Base-by-base conservation (phyloP, 23 tunicate species). In the Halocynthia roretzi region DNA sequence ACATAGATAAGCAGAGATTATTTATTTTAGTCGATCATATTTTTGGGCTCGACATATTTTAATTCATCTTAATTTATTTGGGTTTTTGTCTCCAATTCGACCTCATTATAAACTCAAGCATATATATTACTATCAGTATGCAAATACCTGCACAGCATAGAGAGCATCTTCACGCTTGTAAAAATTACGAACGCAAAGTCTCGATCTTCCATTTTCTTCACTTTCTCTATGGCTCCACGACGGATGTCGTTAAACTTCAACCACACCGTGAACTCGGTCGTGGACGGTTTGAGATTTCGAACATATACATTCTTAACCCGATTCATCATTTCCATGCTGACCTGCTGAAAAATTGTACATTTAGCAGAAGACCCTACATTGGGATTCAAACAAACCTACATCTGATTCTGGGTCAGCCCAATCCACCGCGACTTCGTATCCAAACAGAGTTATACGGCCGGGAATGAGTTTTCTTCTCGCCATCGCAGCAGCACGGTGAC, bases 321-420 rank as follows among this genome's bases (percentile, higher is more conserved):
- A 72, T 76, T 89, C 50, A 80, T 54, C 54, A 75, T 90, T 44
- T 96, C 96, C 76, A 82, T 55, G n/a, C 55, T 91, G 19, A 90
- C 80, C 98, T 92, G 79, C 11, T 67, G 23, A 65, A 77, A 80
- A 80, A 51, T 58, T 14, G 56, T 50, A 71, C 76, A 12, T 40
- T 71, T 71, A 14, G 12, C 11, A 71, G 51, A 49, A 71, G 11
- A 58, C 63, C 2, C 63, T 14, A 58, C 15, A n/a, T 58, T n/a
- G 20, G 20, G 11, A 67, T n/a, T 67, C n/a, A 44, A 7, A 50
- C 8, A 20, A 68, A 56, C 75, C 67, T 82, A 90, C 99, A 82
- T 96, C 99, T 14, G 84, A 81, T 80, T 96, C 99, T 72, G 99
- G 96, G 52, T 96, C 99, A 12, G 99, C 99, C 99, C 99, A 96